Base-by-base conservation (phyloP, 1,140 invertebrate species). In the Formica exsecta region DNA sequence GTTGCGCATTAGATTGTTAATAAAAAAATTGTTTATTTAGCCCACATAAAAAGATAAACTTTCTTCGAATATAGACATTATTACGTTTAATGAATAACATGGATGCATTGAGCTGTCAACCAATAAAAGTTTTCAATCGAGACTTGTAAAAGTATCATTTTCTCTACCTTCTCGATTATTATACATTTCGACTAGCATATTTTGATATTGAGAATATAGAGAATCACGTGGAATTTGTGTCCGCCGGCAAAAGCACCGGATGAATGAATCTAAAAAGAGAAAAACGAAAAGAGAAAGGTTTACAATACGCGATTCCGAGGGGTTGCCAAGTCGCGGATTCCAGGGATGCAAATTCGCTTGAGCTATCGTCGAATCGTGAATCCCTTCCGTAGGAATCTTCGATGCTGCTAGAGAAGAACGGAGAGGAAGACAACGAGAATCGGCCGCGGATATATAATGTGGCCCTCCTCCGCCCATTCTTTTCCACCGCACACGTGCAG, bases 341-440 rank as follows among this genome's bases (percentile, higher is more conserved):
- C 94, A 92, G 87, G 86, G 92, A 95, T 95, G 94, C 94, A 95
- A 95, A 95, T 95, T 95, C 93, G 90, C 90, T 77, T 86, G 87
- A 88, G 75, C 91, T 94, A 93, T 94, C 93, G 93, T 70, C 76
- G 87, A 87, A 94, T 95, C 94, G 94, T 95, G 94, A 94, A 91
- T 84, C 86, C 64, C 83, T 75, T 87, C 75, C 62, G 73, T 84
- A 87, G 86, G 38, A 19, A 77, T 65, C 59, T 68, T 77, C 75
- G 86, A 85, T 73, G 54, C 36, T 11, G 16, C 29, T 29, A 81
- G 70, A 80, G 74, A 87, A 80, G 89, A 86, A 83, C 1, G 4
- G 1, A 0, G 8, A 11, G 29, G 36, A 13, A 9, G n/a, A 64
- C 22, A 87, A 85, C 90, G 87, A 22, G 36, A 65, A 89, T 87